Evolutionary conservation across 2,888 invertebrate species (phyloP), one percentile per base, ranked within the genome.

Genomic region (Ectobius pallidus): DNA sequence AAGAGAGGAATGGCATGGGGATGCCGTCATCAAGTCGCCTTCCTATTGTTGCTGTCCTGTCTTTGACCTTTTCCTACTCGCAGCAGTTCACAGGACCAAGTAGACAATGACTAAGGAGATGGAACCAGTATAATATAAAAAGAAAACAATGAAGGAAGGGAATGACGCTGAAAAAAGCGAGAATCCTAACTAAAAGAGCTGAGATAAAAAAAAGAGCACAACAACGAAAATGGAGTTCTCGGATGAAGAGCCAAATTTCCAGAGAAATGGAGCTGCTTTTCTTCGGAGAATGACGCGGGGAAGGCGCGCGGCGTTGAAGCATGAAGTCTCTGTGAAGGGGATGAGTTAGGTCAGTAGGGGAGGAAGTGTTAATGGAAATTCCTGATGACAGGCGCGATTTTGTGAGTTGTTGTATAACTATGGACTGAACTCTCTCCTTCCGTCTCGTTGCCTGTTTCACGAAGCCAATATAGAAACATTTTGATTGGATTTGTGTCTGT

Each of bases 341-440:
- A 52, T 20, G 22, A 52, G 22, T 20, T 11, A 52, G 27, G 61
- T 32, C 32, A 70, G 68, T 52, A 52, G 27, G 20, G 44, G 44
- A 49, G 44, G 61, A 49, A 46, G 70, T 63, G 69, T 61, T 71
- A 73, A 73, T 71, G 70, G 73, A 73, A 73, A 73, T 73, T 70
- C 73, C 70, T 71, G 73, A 73, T 71, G 73, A 73, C 73, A 71
- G 70, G 73, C 58, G 65, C 70, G 70, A 58, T 61, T 70, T 42
- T 70, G 65, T 63, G 42, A 39, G 63, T 42, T 42, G 65, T 22
- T 27, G 58, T 27, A 20, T 16, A 69, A 27, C 30, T 22, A 22
- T 20, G 20, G 44, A 46, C 46, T 18, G 11, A n/a, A 3, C 25
- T 49, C 55, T 30, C 22, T 42, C 30, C 16, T 32, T 30, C 30